Percentiles rank a stretch among this genome's conserved stretches.
phyloP scores from a whole-genome alignment of 2,113 vertebrate genomes.

The Rostratula benghalensis region DNA sequence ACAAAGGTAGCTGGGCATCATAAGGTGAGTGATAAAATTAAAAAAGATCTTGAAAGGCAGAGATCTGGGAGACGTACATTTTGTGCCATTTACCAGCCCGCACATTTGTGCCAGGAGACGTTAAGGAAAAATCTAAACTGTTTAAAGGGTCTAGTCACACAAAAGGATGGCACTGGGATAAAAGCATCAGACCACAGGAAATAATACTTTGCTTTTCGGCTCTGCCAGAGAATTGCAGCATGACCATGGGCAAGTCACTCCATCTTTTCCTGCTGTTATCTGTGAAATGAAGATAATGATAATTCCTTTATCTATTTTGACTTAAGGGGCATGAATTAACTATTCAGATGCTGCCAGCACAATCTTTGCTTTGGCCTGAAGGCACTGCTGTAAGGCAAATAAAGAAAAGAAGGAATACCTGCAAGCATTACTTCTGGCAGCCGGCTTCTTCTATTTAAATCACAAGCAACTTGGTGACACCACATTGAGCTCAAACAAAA shows the following conservation, averaged over 20 bases:
- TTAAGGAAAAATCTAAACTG: neutral
- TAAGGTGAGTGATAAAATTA: neutral
- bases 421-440: conserved; percentile 19
- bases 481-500: neutral
- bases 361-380: conserved; percentile 27
- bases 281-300: conserved; percentile 14
- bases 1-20: neutral
- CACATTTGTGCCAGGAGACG: neutral
- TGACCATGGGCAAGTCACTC: neutral
- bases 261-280: neutral
- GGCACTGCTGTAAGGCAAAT: conserved; percentile 56
- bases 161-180: conserved; percentile 5
- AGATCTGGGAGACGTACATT: neutral
- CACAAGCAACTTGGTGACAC: neutral
- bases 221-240: neutral
- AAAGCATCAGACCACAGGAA: conserved; percentile 1
- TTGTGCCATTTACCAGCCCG: neutral
- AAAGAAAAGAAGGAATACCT: conserved; percentile 57
- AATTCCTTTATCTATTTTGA: conserved; percentile 21
- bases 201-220: neutral
- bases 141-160: neutral
- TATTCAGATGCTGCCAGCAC: conserved; percentile 27
- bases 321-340: conserved; percentile 6
- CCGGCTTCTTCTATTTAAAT: conserved; percentile 7
- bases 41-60: conserved; percentile 6